Conservation (phyloP, 53 echinoderm and acorn worm genomes). For the Crossaster papposus region DNA sequence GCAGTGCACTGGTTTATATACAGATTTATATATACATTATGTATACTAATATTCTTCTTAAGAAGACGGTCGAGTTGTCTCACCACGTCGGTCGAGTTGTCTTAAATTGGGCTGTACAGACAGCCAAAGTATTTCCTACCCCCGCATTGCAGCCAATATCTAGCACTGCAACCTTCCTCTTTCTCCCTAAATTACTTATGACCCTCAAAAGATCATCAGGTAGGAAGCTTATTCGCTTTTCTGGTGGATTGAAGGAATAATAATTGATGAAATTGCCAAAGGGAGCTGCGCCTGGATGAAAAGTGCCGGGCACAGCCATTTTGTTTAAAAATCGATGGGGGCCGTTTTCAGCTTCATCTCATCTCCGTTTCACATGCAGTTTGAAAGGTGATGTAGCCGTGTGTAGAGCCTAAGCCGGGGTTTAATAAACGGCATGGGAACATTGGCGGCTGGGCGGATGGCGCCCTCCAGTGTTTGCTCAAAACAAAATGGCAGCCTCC, state of each 20-base stretch:
- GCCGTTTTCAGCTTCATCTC: too few species aligned
- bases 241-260: conserved; percentile 71
- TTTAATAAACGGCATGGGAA: too few species aligned
- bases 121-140: conserved; percentile 25
- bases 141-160: conserved; percentile 73
- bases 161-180: conserved; percentile 34
- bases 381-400: too few species aligned
- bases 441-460: not conserved
- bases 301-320: conserved; percentile 66
- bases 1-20: too few species aligned
- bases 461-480: not conserved
- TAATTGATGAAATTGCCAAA: conserved; percentile 79
- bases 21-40: too few species aligned
- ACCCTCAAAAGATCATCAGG: conserved; percentile 39
- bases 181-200: conserved; percentile 19
- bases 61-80: too few species aligned
- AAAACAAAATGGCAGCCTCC: conserved; percentile 52
- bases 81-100: too few species aligned
- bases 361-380: too few species aligned
- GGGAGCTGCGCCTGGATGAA: conserved; percentile 71
- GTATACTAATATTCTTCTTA: too few species aligned
- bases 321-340: too few species aligned
- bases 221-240: conserved; percentile 62
- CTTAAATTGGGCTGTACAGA: too few species aligned
- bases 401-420: too few species aligned